phyloP scores from a whole-genome alignment of 2,888 invertebrate genomes.

The Diaperis boleti region DNA sequence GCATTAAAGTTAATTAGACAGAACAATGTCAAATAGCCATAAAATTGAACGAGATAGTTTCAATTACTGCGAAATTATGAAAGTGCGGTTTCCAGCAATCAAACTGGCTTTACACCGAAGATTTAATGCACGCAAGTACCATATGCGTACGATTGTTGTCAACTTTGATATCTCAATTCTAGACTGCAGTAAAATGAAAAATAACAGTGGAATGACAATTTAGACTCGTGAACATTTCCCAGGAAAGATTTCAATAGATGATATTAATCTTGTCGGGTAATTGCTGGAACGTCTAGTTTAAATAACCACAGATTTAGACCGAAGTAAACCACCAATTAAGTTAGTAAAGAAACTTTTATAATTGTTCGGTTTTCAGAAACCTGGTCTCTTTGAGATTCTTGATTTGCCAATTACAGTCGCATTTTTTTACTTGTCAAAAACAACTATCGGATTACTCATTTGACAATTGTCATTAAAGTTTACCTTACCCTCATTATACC shows the following conservation, averaged over 20 bases:
- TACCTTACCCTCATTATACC: slow-evolving; percentile 18
- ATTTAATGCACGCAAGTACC: no score
- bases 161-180: slow-evolving; percentile 34
- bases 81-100: no score
- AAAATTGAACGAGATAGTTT: slow-evolving; percentile 32
- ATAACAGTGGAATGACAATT: slow-evolving; percentile 27
- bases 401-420: slow-evolving; percentile 4
- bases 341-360: slow-evolving; percentile 24
- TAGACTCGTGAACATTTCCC: slow-evolving; percentile 40
- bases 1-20: slow-evolving; percentile 28
- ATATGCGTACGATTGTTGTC: no score
- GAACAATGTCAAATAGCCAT: slow-evolving; percentile 34
- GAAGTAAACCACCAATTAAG: slow-evolving; percentile 32
- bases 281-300: slow-evolving; percentile 43
- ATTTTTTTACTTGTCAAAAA: slow-evolving; percentile 18
- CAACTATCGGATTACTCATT: slow-evolving; percentile 25
- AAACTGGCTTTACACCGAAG: no score
- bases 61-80: slow-evolving; percentile 33
- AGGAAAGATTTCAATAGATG: slow-evolving; percentile 30
- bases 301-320: slow-evolving; percentile 31
- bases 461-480: slow-evolving; percentile 21
- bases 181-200: slow-evolving; percentile 28
- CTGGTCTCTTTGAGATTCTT: slow-evolving; percentile 1
- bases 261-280: slow-evolving; percentile 43
- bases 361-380: slow-evolving; percentile 11